These are phyloP conservation scores for Solenopsis invicta DNA, from an alignment of 1,140 invertebrate genomes.

Conservation along the genomic window DNA sequence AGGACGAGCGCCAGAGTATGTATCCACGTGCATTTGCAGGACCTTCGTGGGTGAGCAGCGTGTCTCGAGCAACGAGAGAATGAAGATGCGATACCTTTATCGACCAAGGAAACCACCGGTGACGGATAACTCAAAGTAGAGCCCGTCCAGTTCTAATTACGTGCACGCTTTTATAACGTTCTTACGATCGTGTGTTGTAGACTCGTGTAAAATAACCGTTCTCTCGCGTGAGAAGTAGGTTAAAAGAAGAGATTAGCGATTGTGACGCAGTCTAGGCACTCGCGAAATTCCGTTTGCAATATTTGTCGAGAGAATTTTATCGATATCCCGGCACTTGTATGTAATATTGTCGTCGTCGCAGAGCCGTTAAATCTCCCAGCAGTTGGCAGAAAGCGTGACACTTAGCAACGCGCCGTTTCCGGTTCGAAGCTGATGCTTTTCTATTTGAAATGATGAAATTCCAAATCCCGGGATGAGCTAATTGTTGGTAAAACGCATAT, in stretches of 20 bases:
- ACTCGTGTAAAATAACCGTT: slow-evolving; percentile 18
- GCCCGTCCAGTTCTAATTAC: slow-evolving; percentile 35
- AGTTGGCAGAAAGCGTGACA: slow-evolving; percentile 43
- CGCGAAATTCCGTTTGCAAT: slow-evolving; percentile 17
- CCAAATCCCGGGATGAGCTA: slow-evolving; percentile 19
- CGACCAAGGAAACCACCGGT: slow-evolving; percentile 32
- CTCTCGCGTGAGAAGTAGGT: slow-evolving; percentile 37
- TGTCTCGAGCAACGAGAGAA: slow-evolving; percentile 50
- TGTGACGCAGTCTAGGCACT: not conserved
- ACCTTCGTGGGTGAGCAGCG: slow-evolving; percentile 20
- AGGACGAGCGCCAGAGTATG: slow-evolving; percentile 15
- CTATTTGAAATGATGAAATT: not conserved
- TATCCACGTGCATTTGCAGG: slow-evolving; percentile 20
- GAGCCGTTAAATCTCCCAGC: slow-evolving; percentile 14
- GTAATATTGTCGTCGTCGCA: not conserved
- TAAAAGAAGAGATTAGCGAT: slow-evolving; percentile 41
- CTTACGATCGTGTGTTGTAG: slow-evolving; percentile 9
- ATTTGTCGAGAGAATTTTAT: slow-evolving; percentile 26
- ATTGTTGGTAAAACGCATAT: slow-evolving; percentile 43
- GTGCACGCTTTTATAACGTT: slow-evolving; percentile 37
- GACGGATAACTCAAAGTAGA: not conserved
- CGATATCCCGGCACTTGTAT: slow-evolving; percentile 3
- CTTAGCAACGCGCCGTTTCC: slow-evolving; percentile 6
- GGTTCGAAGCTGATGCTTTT: not conserved
- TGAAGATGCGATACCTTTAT: slow-evolving; percentile 46